Evolutionary conservation across 2,797 vertebrate genomes (phyloP), one percentile per base, ranked within the genome.

Genomic region (Xenops minutus): DNA sequence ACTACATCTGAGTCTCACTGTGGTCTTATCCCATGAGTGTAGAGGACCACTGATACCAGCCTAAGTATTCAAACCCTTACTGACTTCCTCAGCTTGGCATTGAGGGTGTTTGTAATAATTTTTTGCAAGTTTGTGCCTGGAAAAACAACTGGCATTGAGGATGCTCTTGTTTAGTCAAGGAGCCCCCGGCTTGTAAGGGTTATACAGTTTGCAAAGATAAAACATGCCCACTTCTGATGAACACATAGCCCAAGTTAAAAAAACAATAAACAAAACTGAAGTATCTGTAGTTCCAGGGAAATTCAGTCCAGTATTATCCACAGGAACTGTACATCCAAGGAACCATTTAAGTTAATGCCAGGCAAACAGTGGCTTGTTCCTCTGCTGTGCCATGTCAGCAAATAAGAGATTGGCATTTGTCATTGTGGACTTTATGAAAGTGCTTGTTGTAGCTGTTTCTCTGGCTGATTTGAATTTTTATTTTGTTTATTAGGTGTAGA

Each of bases 381-480:
- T 29, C 36, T 78, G 46, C 80, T 88, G 49, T 87, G 89, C 91
- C 34, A 13, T 36, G 18, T 94, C 96, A 93, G 96, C 92, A 79
- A 94, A 62, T 2, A 78, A 74, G 72, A 95, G 92, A 49, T 74
- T 54, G 92, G 77, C 36, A 37, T 97, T 94, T 97, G 96, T 96
- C 95, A 81, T 64, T 79, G 62, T 67, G 72, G 79, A 37, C 95
- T 92, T 96, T 12, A 71, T 55, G 75, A 78, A 97, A 88, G 90
- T 92, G 92, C 96, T 96, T 95, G 74, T 95, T 48, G 22, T 68
- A 72, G 54, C 89, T 93, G 61, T 96, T 96, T 93, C 85, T 91
- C 77, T 88, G 85, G 75, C 95, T 95, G 76, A 92, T 97, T 85
- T 92, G 96, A 95, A 96, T 96, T 96, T 97, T 97, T 94, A 92